These are phyloP conservation scores for Tenthredo amoena DNA, from an alignment of 2,888 invertebrate species.

Conservation along the genomic window DNA sequence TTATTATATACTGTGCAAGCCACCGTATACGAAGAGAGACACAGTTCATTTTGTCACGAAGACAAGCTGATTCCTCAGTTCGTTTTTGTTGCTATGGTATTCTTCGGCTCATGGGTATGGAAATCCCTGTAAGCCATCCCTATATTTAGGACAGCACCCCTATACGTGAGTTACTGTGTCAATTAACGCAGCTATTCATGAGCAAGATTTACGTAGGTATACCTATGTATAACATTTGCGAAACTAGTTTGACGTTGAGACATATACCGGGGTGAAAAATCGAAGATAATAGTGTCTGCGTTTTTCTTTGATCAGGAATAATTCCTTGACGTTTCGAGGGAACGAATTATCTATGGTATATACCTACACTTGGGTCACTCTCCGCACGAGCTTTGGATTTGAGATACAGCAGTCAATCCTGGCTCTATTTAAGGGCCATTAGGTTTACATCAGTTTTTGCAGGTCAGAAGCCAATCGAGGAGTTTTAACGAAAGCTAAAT, in stretches of 20 bases:
- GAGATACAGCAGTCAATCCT: constrained; percentile 62
- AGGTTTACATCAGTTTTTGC: constrained; percentile 68
- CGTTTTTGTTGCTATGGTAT: neutral
- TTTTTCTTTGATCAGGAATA: neutral
- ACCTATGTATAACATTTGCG: neutral
- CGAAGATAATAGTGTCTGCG: neutral
- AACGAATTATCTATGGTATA: neutral
- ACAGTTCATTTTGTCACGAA: neutral
- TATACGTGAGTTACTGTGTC: neutral
- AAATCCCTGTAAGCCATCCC: neutral
- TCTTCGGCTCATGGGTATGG: neutral
- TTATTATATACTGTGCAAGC: constrained; percentile 5
- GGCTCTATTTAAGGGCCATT: constrained; percentile 73
- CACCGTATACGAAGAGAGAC: neutral
- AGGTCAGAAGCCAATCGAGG: constrained; percentile 32
- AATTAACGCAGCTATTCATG: constrained; percentile 36
- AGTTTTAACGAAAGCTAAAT: constrained; percentile 37
- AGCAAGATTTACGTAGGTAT: constrained; percentile 7
- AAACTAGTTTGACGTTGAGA: constrained; percentile 2
- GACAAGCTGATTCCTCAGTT: constrained; percentile 17
- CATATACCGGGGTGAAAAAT: neutral
- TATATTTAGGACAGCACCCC: neutral
- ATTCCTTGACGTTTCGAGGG: neutral
- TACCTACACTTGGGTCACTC: neutral
- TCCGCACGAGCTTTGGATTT: neutral